Base-by-base conservation (phyloP, 2,113 vertebrate species). In the Oophaga pumilio region DNA sequence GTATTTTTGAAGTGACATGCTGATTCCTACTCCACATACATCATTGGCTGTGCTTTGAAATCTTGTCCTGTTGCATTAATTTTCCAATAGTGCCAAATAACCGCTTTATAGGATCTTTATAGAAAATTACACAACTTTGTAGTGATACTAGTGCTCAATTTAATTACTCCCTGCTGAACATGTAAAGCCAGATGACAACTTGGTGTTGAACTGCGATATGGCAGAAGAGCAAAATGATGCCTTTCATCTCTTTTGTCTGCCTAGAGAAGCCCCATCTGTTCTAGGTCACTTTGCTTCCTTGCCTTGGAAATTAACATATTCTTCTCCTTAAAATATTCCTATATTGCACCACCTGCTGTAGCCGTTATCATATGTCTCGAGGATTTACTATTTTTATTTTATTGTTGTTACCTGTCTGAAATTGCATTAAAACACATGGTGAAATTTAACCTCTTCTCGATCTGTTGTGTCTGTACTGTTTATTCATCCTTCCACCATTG, bases 141-240 rank as follows among this genome's bases (percentile, higher is more conserved):
- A 82, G 53, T 76, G 79, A 87, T 76, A 87, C 60, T 15, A 69
- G 79, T 74, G 68, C 78, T 87, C 64, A 49, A 26, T 82, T 82
- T 87, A 87, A 87, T 87, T 76, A 82, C 86, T 82, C 78, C 57
- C 86, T 53, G 57, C 69, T 60, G 86, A 82, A 57, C 86, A 76
- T 57, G 83, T 83, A 76, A 89, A 89, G 74, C 59, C 82, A 89
- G 87, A 89, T 80, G 82, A 74, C 87, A 85, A 85, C 59, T 80
- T 50, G 43, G 50, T 50, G 64, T 85, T 85, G 28, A 80, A 79
- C 69, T 79, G 85, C 26, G 33, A 60, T 85, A 64, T 60, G 50
- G 83, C 66, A 85, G 33, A 24, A 59, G 82, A 73, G 33, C 33
- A 43, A 89, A 89, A 89, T 79, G 22, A 85, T 78, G 60, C 68